These are phyloP conservation scores for Anguilla obscura DNA, from an alignment of 2,797 vertebrate species.

Conservation along the genomic window DNA sequence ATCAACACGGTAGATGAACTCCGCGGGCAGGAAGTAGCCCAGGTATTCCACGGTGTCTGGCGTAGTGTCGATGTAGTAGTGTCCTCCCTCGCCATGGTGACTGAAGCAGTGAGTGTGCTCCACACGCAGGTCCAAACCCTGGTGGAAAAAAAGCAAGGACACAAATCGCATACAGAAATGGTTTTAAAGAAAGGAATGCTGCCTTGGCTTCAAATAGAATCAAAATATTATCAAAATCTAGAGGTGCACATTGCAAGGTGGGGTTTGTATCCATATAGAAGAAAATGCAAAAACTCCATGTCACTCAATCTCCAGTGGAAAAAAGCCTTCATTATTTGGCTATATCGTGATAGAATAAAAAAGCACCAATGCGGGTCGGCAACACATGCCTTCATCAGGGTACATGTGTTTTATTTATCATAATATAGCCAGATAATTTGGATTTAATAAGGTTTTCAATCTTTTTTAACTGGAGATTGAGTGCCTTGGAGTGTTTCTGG, in stretches of 20 bases:
- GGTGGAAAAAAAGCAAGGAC: conserved; percentile 19
- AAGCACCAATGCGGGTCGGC: too few relatives aligned
- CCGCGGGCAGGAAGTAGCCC: conserved; percentile 89
- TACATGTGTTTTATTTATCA: background rate
- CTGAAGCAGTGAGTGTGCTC: conserved; percentile 97
- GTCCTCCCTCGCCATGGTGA: conserved; percentile 90
- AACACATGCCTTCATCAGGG: background rate
- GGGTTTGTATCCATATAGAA: background rate
- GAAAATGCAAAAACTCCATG: background rate
- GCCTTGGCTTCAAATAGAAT: background rate
- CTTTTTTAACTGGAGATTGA: too few relatives aligned
- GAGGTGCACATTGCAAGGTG: background rate
- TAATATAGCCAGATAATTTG: background rate
- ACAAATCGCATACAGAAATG: background rate
- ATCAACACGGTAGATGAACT: conserved; percentile 92
- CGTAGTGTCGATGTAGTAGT: conserved; percentile 94
- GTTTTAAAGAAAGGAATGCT: background rate
- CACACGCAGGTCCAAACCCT: conserved; percentile 90
- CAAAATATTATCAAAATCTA: background rate
- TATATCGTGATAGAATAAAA: background rate
- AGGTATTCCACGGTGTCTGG: conserved; percentile 87
- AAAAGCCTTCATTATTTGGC: background rate
- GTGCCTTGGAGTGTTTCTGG: background rate
- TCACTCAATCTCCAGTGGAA: background rate
- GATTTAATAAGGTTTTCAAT: background rate